Conservation (phyloP, 2,113 vertebrate species). For the Atlantisia rogersi region DNA sequence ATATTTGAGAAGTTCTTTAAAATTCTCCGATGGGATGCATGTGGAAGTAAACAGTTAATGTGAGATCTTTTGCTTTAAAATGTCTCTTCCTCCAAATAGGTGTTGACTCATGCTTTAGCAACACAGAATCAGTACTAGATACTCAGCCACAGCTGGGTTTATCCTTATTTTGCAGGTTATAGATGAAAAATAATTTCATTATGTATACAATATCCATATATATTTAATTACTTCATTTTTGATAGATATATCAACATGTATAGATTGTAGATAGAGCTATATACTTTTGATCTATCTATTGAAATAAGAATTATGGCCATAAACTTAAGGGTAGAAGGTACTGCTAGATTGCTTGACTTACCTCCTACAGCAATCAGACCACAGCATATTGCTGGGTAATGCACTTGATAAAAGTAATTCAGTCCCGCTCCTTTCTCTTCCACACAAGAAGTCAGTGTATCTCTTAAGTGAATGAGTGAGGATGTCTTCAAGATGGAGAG, state of each 20-base stretch:
- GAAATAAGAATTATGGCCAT: background rate
- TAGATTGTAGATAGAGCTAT: background rate
- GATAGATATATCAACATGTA: background rate
- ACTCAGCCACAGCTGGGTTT: background rate
- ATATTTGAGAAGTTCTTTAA: background rate
- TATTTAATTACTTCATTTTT: background rate
- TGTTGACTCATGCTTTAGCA: background rate
- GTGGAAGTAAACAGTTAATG: background rate
- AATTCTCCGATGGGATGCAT: background rate
- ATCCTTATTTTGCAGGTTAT: background rate
- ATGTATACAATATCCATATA: background rate
- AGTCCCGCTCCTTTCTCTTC: background rate
- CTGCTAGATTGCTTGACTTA: background rate
- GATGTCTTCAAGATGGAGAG: background rate
- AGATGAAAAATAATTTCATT: background rate
- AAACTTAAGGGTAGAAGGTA: background rate
- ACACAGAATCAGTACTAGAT: background rate
- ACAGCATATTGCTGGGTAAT: background rate
- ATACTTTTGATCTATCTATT: background rate
- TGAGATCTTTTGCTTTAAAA: background rate
- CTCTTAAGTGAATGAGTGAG: background rate
- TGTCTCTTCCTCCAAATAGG: background rate
- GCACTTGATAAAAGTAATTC: background rate
- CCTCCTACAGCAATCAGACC: background rate
- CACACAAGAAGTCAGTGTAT: background rate